A percentile compares a stretch with the other conserved stretches of the same genome.
These are phyloP conservation scores for Chionoecetes opilio DNA, from an alignment of 1,140 invertebrate genomes.

Conservation along the genomic window DNA sequence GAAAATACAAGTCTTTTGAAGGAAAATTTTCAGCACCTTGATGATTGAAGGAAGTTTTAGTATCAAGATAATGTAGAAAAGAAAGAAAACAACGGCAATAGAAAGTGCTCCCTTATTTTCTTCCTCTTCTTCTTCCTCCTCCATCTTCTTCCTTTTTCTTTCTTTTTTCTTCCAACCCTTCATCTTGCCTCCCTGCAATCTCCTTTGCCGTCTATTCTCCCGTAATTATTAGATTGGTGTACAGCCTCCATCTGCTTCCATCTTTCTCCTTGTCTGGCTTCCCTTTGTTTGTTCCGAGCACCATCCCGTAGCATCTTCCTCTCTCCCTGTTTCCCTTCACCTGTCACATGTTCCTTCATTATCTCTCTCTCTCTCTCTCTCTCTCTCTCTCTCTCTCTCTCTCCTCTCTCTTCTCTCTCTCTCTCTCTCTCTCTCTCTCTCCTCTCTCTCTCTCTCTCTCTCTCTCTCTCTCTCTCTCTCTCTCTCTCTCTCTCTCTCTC, in stretches of 20 bases:
- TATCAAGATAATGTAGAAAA: not conserved
- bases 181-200: not conserved
- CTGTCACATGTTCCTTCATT: not conserved
- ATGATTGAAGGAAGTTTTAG: not conserved
- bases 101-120: not conserved
- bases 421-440: slow-evolving; percentile 27
- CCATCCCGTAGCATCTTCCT: not conserved
- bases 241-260: not conserved
- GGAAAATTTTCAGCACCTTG: not conserved
- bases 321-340: not conserved
- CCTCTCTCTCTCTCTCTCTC: not conserved
- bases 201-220: not conserved
- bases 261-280: not conserved
- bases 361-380: slow-evolving; percentile 38
- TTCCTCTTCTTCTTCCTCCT: not conserved
- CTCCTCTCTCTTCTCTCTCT: not conserved
- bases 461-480: slow-evolving; percentile 36
- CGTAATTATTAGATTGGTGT: not conserved
- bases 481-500: not conserved
- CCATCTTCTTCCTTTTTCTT: not conserved
- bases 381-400: slow-evolving; percentile 29
- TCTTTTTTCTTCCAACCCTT: no score
- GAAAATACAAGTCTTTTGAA: no score
- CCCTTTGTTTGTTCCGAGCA: not conserved
- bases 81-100: not conserved